These are phyloP conservation scores for Aphaenogaster floridana DNA, from an alignment of 1,140 invertebrate species.

Conservation along the genomic window DNA sequence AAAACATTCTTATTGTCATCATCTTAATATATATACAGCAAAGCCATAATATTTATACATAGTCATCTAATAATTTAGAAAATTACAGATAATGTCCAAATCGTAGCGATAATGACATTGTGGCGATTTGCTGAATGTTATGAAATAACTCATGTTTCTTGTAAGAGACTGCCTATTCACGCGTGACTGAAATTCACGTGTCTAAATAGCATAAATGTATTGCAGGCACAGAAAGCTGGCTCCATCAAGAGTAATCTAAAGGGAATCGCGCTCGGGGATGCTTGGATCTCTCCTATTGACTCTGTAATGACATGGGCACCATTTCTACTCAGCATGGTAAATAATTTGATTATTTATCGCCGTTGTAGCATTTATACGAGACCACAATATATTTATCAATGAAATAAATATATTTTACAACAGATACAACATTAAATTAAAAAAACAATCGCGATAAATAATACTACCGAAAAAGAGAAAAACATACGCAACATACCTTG, in stretches of 20 bases:
- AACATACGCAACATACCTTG: neutral
- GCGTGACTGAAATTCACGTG: neutral
- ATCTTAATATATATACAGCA: neutral
- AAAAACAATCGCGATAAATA: neutral
- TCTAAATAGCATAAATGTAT: conserved; percentile 19
- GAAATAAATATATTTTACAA: neutral
- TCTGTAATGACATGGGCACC: conserved; percentile 93
- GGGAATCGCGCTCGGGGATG: conserved; percentile 94
- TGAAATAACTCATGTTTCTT: neutral
- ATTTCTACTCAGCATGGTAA: conserved; percentile 90
- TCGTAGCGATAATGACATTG: neutral
- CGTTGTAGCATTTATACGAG: neutral
- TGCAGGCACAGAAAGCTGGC: conserved; percentile 89
- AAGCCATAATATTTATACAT: conserved; percentile 1
- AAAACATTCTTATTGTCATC: neutral
- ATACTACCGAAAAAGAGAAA: neutral
- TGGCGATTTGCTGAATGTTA: neutral
- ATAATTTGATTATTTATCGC: neutral
- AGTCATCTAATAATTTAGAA: neutral
- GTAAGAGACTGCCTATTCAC: neutral
- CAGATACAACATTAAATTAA: neutral
- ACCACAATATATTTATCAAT: neutral
- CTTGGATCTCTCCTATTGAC: conserved; percentile 95
- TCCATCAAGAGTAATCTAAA: conserved; percentile 91
- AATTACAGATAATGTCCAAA: neutral